Conservation (phyloP, 2,797 vertebrate species). For the Martes flavigula region DNA sequence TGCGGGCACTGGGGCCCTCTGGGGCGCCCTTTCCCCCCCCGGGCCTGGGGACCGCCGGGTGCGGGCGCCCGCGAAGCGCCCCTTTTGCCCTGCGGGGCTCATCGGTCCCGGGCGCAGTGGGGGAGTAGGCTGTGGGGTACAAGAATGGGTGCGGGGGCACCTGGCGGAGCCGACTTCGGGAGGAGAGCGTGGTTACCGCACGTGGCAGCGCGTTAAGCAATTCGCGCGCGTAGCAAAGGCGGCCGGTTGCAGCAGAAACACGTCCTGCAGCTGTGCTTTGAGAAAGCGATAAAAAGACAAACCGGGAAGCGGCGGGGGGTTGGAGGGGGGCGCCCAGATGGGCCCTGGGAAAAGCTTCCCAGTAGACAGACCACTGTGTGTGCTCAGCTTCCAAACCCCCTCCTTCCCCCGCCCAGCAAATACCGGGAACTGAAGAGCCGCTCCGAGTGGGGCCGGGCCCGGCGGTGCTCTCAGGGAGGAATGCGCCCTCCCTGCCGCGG, state of each 20-base stretch:
- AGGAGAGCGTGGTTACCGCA: neutral
- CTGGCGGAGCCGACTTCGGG: neutral
- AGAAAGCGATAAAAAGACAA: neutral
- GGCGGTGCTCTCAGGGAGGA: neutral
- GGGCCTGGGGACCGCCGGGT: neutral
- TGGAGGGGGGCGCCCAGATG: neutral
- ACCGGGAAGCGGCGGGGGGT: neutral
- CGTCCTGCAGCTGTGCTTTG: neutral
- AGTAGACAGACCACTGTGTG: neutral
- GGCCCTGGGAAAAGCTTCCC: neutral
- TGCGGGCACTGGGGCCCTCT: neutral
- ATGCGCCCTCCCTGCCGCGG: neutral
- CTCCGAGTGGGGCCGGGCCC: rapidly evolving
- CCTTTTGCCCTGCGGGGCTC: neutral
- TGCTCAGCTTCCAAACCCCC: too few species aligned
- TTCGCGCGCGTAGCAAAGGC: neutral
- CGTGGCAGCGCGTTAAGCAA: neutral
- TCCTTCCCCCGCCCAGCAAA: neutral
- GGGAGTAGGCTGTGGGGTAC: neutral
- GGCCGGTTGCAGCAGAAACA: neutral
- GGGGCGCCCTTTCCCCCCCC: neutral
- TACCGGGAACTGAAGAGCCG: neutral
- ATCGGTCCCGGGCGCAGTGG: too few species aligned
- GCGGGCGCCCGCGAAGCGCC: neutral
- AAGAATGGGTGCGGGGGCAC: neutral